Conservation (phyloP, 2,113 vertebrate species). For the Vulpes lagopus region DNA sequence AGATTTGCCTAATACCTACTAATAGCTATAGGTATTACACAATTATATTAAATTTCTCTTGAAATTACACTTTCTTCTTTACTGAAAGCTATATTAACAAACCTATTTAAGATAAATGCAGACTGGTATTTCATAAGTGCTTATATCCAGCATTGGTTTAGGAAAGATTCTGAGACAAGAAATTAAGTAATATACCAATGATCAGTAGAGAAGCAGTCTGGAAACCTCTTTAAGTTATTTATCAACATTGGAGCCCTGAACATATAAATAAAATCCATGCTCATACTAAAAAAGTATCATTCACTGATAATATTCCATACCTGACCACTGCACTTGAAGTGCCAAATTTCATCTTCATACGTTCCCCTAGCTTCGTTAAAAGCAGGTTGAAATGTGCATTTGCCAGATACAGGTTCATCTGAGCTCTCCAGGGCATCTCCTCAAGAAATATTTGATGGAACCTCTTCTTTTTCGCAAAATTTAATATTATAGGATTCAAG, state of each 20-base stretch:
- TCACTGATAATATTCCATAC: slow-evolving; percentile 75
- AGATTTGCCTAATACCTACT: neutral
- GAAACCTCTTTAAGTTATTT: neutral
- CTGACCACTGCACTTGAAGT: slow-evolving; percentile 75
- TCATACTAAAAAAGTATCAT: neutral
- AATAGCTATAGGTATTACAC: neutral
- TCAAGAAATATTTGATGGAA: slow-evolving; percentile 88
- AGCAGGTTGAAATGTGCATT: slow-evolving; percentile 88
- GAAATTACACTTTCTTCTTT: slow-evolving; percentile 6
- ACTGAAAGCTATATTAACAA: slow-evolving; percentile 11
- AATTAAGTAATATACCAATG: neutral
- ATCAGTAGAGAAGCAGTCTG: neutral
- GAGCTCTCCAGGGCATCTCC: slow-evolving; percentile 92
- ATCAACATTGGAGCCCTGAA: neutral
- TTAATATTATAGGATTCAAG: slow-evolving; percentile 84
- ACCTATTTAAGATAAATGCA: neutral
- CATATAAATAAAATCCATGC: neutral
- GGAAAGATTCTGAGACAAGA: slow-evolving; percentile 10
- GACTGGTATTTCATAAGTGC: neutral
- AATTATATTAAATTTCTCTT: slow-evolving; percentile 23
- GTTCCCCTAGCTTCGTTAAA: slow-evolving; percentile 85
- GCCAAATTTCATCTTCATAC: slow-evolving; percentile 64
- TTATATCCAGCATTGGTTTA: neutral
- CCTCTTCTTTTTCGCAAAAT: slow-evolving; percentile 81
- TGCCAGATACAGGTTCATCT: slow-evolving; percentile 91